Conservation (phyloP, 2,888 invertebrate species). For the Rotaria magnacalcarata region DNA sequence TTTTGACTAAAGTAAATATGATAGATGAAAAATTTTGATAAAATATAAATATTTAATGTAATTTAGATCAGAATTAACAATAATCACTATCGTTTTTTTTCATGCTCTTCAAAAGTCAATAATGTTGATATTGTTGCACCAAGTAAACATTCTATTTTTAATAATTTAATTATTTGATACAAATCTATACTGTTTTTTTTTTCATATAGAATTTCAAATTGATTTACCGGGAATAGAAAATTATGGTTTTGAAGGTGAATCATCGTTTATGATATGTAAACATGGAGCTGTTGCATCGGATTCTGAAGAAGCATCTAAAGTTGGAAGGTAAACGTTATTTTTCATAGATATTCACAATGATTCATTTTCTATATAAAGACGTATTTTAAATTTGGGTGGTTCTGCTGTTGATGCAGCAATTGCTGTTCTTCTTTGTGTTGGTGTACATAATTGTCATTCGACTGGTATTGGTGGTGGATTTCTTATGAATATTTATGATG, state of each 20-base stretch:
- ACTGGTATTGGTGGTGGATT: conserved; percentile 45
- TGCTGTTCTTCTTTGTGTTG: conserved; percentile 44
- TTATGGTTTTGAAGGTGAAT: conserved; percentile 31
- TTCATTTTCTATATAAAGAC: neutral
- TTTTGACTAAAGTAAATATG: neutral
- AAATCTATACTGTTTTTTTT: neutral
- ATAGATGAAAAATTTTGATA: neutral
- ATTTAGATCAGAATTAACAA: neutral
- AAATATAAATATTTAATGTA: neutral
- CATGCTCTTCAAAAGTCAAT: neutral
- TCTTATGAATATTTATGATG: conserved; percentile 42
- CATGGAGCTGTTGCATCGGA: conserved; percentile 8
- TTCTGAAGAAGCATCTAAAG: conserved; percentile 11
- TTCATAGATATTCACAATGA: neutral
- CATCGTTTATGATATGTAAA: conserved; percentile 27
- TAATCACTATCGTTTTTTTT: neutral
- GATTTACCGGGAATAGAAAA: conserved; percentile 25
- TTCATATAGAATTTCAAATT: conserved; percentile 15
- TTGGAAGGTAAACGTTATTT: neutral
- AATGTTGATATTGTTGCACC: neutral
- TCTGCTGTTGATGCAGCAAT: conserved; percentile 45
- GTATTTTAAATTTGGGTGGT: conserved; percentile 39
- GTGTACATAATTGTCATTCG: conserved; percentile 44
- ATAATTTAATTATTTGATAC: neutral
- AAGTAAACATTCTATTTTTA: neutral